Conservation (phyloP, 2,113 vertebrate species). For the Oxyruncus cristatus region DNA sequence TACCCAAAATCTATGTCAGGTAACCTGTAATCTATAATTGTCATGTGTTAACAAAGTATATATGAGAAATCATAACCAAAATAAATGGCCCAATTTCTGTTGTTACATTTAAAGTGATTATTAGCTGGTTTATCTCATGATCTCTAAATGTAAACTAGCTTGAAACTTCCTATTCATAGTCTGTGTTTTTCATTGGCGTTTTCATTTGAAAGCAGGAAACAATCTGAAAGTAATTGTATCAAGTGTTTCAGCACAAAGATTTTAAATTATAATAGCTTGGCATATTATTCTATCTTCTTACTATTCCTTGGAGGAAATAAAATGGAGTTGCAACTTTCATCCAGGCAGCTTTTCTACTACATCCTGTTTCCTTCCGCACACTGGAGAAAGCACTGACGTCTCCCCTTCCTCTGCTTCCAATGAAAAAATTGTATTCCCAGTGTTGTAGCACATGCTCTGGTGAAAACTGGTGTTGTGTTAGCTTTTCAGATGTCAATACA, state of each 20-base stretch:
- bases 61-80: background rate
- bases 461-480: background rate
- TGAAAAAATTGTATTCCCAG: background rate
- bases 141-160: background rate
- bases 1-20: background rate
- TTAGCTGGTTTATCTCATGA: slow-evolving; percentile 28
- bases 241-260: slow-evolving; percentile 39
- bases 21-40: background rate
- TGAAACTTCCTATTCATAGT: background rate
- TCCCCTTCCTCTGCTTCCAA: background rate
- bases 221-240: slow-evolving; percentile 44
- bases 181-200: slow-evolving; percentile 32
- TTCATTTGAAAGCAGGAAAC: slow-evolving; percentile 63
- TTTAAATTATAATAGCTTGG: slow-evolving; percentile 47
- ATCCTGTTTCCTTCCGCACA: slow-evolving; percentile 64
- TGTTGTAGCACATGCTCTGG: rapidly evolving
- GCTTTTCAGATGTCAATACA: background rate
- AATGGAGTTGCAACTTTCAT: slow-evolving; percentile 29
- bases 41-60: background rate
- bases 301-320: slow-evolving; percentile 46
- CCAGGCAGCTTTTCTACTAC: slow-evolving; percentile 46
- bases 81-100: background rate
- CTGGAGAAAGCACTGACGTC: background rate
- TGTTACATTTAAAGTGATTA: background rate
- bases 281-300: slow-evolving; percentile 25